Evolutionary conservation across 2,113 vertebrate genomes (phyloP).

Genomic region (Cinclus cinclus): DNA sequence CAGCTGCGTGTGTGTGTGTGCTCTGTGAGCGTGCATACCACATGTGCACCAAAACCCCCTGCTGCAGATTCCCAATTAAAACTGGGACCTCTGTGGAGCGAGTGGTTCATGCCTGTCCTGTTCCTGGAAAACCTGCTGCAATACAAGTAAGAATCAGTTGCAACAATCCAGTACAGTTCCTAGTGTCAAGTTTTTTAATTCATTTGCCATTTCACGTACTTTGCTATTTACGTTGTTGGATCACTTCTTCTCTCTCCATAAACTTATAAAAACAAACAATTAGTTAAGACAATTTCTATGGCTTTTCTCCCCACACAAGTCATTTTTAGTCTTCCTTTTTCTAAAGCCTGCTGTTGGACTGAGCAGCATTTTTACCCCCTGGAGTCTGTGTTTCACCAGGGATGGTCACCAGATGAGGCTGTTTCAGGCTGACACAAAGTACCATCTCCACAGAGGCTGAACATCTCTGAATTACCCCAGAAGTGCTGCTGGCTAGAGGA

Average conservation of each 20-base stretch:
- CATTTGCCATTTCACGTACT: neutral
- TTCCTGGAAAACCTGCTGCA: neutral
- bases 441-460: neutral
- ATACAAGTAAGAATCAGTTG: neutral
- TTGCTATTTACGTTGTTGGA: neutral
- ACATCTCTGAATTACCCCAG: neutral
- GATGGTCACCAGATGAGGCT: constrained; percentile 39
- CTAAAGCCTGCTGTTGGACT: neutral
- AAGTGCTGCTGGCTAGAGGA: neutral
- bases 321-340: neutral
- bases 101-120: neutral
- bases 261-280: constrained; percentile 18
- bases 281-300: constrained; percentile 31
- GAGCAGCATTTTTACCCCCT: neutral
- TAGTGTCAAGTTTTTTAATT: neutral
- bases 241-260: neutral
- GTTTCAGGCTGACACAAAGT: neutral
- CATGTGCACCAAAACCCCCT: rapidly evolving
- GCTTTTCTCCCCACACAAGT: neutral
- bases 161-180: neutral
- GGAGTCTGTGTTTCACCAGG: neutral
- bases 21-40: neutral
- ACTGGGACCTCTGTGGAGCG: neutral
- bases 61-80: neutral
- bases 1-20: neutral